Evolutionary conservation across 2,113 vertebrate species (phyloP).

Genomic region (Anolis carolinensis): DNA sequence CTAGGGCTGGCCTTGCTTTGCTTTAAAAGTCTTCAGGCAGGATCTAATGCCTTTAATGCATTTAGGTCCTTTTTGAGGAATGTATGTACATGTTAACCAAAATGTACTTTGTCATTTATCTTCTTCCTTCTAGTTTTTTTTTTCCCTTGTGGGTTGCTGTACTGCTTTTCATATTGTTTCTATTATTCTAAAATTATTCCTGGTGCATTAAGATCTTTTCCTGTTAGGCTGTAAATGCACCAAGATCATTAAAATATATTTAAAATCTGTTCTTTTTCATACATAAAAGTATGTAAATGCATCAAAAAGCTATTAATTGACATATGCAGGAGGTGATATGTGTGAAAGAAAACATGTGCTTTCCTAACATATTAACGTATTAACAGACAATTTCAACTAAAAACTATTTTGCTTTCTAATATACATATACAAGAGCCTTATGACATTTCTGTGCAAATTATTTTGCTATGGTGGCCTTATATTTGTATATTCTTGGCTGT

Average conservation of each 20-base stretch:
- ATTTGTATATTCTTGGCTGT: neutral
- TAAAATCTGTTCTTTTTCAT: neutral
- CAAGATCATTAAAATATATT: neutral
- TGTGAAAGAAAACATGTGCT: neutral
- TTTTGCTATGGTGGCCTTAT: neutral
- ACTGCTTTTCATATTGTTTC: neutral
- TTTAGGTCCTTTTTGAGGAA: too few relatives aligned
- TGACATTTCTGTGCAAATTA: neutral
- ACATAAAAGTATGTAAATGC: neutral
- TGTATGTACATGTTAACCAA: too few relatives aligned
- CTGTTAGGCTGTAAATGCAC: neutral
- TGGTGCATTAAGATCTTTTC: neutral
- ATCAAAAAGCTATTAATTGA: neutral
- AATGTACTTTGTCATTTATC: neutral
- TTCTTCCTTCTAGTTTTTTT: neutral
- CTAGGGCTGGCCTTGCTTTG: too few relatives aligned
- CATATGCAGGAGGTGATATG: neutral
- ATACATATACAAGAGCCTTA: neutral
- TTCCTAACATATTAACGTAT: neutral
- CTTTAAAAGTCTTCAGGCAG: too few relatives aligned
- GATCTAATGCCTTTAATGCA: too few relatives aligned
- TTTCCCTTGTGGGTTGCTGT: neutral
- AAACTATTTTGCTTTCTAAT: neutral
- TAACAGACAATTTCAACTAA: neutral
- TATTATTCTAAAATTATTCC: neutral